A percentile compares a stretch with the other conserved stretches of the same genome.
Evolutionary conservation across 2,888 invertebrate genomes (phyloP).

Genomic region (Cenopis cana): DNA sequence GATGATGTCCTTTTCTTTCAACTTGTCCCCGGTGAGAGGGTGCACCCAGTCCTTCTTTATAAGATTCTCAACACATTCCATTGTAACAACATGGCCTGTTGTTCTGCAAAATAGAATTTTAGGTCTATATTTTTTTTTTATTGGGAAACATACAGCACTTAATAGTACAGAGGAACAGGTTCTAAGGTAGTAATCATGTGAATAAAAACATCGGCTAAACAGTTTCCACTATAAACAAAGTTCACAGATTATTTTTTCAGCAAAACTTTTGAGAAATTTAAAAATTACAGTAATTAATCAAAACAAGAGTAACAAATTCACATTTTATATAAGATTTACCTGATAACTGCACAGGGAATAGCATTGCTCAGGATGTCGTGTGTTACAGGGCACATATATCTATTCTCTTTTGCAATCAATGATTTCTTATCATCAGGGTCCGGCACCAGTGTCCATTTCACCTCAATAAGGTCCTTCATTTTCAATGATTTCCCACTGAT

Average conservation of each 20-base stretch:
- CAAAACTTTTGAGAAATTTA: too few relatives aligned
- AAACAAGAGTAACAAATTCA: too few relatives aligned
- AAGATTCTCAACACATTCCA: slow-evolving; percentile 98
- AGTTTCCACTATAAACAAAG: too few relatives aligned
- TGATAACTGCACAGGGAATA: slow-evolving; percentile 96
- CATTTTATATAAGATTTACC: slow-evolving; percentile 56
- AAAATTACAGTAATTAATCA: too few relatives aligned
- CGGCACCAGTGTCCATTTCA: slow-evolving; percentile 96
- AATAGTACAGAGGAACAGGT: too few relatives aligned
- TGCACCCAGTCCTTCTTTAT: slow-evolving; percentile 99
- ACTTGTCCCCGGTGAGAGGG: slow-evolving; percentile 93
- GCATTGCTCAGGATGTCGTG: slow-evolving; percentile 98
- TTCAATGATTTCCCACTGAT: slow-evolving; percentile 90
- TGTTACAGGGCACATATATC: slow-evolving; percentile 99
- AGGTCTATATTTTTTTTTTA: neutral
- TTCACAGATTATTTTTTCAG: too few relatives aligned
- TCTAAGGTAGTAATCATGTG: too few relatives aligned
- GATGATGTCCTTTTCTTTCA: slow-evolving; percentile 97
- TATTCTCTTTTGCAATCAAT: slow-evolving; percentile 93
- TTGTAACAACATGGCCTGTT: slow-evolving; percentile 97
- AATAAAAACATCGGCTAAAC: too few relatives aligned
- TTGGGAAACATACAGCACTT: too few relatives aligned
- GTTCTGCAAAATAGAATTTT: slow-evolving; percentile 61
- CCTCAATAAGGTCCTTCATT: slow-evolving; percentile 95
- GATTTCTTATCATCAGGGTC: slow-evolving; percentile 95